phyloP scores from a whole-genome alignment of 2,113 vertebrate genomes.

The Microcebus lehilahytsara region DNA sequence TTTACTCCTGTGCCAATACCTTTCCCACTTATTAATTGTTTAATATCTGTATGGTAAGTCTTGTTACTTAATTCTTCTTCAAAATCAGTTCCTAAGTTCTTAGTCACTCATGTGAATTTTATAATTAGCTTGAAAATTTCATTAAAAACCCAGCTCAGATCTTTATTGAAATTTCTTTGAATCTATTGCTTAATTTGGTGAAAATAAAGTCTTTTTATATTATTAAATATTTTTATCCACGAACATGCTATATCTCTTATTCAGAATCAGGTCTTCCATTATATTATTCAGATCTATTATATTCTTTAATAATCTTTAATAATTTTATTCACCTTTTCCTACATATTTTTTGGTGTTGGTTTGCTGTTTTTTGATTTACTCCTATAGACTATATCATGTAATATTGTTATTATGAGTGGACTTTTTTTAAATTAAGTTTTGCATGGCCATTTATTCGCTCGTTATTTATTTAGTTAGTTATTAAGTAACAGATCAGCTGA shows the following conservation, averaged over 20 bases:
- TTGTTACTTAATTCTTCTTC: neutral
- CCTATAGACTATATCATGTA: neutral
- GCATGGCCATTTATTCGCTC: neutral
- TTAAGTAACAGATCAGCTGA: neutral
- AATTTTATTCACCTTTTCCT: neutral
- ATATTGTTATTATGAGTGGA: neutral
- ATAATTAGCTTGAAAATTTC: neutral
- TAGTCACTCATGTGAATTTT: neutral
- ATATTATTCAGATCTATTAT: neutral
- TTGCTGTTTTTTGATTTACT: neutral
- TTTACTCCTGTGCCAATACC: neutral
- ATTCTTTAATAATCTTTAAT: neutral
- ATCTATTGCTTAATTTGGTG: neutral
- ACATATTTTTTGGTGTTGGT: neutral
- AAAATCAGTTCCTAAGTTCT: neutral
- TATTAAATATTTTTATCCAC: neutral
- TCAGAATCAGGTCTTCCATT: neutral
- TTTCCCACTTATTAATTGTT: neutral
- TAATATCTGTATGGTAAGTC: neutral
- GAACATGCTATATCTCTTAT: neutral
- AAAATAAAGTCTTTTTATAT: neutral
- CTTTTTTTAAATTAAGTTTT: neutral
- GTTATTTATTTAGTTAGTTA: neutral
- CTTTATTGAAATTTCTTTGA: conserved; percentile 2
- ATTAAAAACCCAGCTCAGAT: neutral